Conservation (phyloP, 1,140 invertebrate genomes). For the Plectus sambesii region DNA sequence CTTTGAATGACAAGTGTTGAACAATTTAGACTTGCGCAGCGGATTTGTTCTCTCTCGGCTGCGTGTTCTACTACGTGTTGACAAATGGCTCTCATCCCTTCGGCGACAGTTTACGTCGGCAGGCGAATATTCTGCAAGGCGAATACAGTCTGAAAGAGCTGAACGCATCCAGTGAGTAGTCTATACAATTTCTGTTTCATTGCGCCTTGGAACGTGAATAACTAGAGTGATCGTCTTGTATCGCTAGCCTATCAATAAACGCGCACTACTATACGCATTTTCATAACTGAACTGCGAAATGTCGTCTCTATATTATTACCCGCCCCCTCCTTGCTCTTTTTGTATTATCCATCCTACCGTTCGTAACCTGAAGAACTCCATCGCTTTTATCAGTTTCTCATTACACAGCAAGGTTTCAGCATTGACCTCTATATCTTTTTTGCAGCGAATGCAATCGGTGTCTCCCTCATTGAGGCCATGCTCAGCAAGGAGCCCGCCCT, state of each 20-base stretch:
- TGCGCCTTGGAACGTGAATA: conserved; percentile 1
- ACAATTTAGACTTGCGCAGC: conserved; percentile 55
- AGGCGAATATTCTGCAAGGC: conserved; percentile 71
- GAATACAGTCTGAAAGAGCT: conserved; percentile 53
- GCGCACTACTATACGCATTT: no score
- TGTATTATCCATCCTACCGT: no score
- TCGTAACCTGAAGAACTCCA: neutral
- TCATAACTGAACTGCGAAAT: no score
- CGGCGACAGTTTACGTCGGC: conserved; percentile 71
- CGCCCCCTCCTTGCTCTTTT: no score
- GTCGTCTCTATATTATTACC: no score
- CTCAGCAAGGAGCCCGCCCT: conserved; percentile 59
- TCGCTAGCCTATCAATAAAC: neutral
- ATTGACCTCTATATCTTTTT: conserved; percentile 12
- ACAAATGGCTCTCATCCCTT: conserved; percentile 86
- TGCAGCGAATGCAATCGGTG: conserved; percentile 51
- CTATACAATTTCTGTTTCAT: conserved; percentile 9
- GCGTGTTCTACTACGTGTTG: conserved; percentile 90
- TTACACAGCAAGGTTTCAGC: conserved; percentile 2
- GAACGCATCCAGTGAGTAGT: conserved; percentile 18
- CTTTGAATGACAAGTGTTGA: conserved; percentile 4
- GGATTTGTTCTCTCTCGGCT: conserved; percentile 93
- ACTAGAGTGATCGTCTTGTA: neutral
- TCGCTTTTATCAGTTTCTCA: conserved; percentile 10
- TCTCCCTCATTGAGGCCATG: conserved; percentile 72